Evolutionary conservation across 1,140 invertebrate genomes (phyloP), one percentile per base, ranked within the genome.

Genomic region (Dendrolimus punctatus): DNA sequence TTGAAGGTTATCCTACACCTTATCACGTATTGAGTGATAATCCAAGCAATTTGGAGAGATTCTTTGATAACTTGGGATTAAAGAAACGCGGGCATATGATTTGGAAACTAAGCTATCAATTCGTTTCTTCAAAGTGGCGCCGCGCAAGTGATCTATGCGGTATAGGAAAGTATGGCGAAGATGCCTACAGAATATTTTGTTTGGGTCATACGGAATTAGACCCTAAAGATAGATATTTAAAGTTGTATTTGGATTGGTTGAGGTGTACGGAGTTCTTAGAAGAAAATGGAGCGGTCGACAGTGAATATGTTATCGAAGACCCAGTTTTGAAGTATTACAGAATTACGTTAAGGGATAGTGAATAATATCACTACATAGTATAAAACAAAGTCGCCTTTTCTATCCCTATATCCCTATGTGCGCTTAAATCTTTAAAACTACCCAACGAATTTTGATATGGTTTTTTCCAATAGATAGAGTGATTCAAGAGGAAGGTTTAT

Each of bases 161-260:
- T 2, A 84, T 90, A 44, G 89, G 89, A 42, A 88, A 87, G 58
- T 90, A 90, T 54, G 89, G 88, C 0, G 88, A 89, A 62, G 88
- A 89, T 62, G 89, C 89, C 2, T 90, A 88, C 52, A 85, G 87
- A 60, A 87, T 90, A 58, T 89, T 90, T 55, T 88, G 87, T 50
- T 65, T 89, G 42, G 88, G 88, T 6, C 88, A 90, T 57, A 84
- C 88, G 7, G 85, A 87, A 68, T 63, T 89, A 43, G 80, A 89
- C 55, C 89, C 89, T 56, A 76, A 67, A 0, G 89, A 90, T 57
- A 79, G 89, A 54, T 90, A 87, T 55, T 70, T 90, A 69, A 88
- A 69, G 67, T 74, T 90, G 59, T 90, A 90, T 80, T 73, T 88
- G 37, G 82, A 88, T 57, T 90, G 89, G 89, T 69, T 88, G 54